Conservation (phyloP, 2,797 vertebrate genomes). For the Ciconia nigra region DNA sequence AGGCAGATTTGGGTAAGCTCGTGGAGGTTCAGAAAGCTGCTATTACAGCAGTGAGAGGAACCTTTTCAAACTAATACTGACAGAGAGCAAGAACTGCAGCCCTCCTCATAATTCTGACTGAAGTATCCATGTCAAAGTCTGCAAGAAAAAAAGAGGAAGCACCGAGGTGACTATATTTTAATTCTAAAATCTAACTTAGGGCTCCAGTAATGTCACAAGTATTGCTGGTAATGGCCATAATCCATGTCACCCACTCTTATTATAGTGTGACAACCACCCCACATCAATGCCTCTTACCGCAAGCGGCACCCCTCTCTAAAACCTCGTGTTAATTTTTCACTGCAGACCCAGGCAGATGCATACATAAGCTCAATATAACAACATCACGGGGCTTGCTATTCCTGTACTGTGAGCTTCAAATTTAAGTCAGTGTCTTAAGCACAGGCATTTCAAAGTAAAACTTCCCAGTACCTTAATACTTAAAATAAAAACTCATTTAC, state of each 20-base stretch:
- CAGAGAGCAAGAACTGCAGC: not conserved
- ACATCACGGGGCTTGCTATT: not conserved
- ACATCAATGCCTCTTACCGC: not conserved
- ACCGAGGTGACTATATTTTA: not conserved
- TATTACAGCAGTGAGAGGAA: not conserved
- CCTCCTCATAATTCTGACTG: not conserved
- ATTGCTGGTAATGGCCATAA: not conserved
- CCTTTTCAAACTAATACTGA: not conserved
- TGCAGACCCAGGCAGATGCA: not conserved
- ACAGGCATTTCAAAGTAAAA: not conserved
- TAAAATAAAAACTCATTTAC: not conserved
- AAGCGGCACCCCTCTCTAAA: not conserved
- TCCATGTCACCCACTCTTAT: not conserved
- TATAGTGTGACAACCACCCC: not conserved
- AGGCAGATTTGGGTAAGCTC: not conserved
- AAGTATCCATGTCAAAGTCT: not conserved
- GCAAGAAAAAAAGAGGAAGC: not conserved
- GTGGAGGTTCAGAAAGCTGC: not conserved
- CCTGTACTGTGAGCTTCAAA: not conserved
- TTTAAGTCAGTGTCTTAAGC: not conserved
- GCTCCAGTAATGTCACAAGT: not conserved
- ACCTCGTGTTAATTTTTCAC: not conserved
- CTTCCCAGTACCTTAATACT: not conserved
- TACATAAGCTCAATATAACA: fast-evolving
- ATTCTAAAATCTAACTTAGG: not conserved